Conservation (phyloP, 2,113 vertebrate genomes). For the Pseudonaja textilis region DNA sequence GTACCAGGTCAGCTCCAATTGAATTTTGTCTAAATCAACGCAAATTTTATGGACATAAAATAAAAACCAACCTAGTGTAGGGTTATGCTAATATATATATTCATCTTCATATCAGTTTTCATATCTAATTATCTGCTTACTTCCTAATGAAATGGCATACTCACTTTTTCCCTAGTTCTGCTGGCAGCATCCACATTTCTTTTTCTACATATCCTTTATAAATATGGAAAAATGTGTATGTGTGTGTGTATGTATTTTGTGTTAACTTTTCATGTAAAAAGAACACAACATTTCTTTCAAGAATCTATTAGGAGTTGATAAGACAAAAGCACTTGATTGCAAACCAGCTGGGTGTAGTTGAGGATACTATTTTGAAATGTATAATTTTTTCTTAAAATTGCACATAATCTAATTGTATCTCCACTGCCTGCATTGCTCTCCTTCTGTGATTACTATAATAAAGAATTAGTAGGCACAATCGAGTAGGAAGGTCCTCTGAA, state of each 20-base stretch:
- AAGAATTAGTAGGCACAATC: constrained; percentile 11
- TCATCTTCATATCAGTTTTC: background rate
- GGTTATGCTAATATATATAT: background rate
- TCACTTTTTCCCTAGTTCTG: background rate
- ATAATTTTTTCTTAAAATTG: constrained; percentile 27
- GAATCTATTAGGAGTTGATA: constrained; percentile 9
- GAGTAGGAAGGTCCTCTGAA: background rate
- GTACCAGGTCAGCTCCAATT: background rate
- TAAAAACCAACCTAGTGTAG: background rate
- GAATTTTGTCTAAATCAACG: background rate
- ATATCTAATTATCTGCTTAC: background rate
- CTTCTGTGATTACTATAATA: background rate
- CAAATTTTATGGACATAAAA: background rate
- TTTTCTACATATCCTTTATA: background rate
- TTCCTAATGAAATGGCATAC: background rate
- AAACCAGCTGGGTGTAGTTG: constrained; percentile 26
- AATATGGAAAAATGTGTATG: background rate
- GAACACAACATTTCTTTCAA: constrained; percentile 3
- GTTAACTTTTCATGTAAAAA: background rate
- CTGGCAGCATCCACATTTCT: background rate
- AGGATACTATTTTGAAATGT: constrained; percentile 28
- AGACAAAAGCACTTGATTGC: constrained; percentile 34
- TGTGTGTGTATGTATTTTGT: background rate
- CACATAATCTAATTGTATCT: constrained; percentile 34
- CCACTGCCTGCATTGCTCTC: background rate